Conservation (phyloP, 2,888 invertebrate species). For the Coelinius sp. region DNA sequence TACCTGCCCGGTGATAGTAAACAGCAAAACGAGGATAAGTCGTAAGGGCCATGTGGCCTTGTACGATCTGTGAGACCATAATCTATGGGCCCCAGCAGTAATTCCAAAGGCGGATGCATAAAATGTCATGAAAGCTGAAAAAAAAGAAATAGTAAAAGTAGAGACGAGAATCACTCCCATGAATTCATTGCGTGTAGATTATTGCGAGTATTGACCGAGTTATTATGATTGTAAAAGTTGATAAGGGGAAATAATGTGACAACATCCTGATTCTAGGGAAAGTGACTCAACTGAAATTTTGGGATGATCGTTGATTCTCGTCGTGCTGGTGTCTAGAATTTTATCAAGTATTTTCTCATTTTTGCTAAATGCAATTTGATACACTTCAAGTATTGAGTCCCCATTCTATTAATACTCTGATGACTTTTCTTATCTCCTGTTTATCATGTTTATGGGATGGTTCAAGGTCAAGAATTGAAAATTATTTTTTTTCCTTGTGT, state of each 20-base stretch:
- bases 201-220: neutral
- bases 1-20: constrained; percentile 87
- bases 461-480: no score
- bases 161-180: neutral
- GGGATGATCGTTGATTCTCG: neutral
- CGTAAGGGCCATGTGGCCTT: constrained; percentile 81
- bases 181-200: neutral
- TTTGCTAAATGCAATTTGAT: no score
- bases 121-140: constrained; percentile 75
- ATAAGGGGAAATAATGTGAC: no score
- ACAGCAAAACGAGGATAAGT: constrained; percentile 79
- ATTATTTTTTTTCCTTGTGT: no score
- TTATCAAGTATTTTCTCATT: no score
- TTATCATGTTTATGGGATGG: no score
- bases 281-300: no score
- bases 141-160: constrained; percentile 38
- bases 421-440: no score
- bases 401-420: no score
- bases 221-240: no score
- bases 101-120: constrained; percentile 86
- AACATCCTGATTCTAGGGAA: no score
- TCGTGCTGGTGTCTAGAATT: neutral
- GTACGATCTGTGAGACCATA: constrained; percentile 87
- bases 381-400: no score
- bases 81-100: constrained; percentile 85